Conservation (phyloP, 2,797 vertebrate species). For the Dermochelys coriacea region DNA sequence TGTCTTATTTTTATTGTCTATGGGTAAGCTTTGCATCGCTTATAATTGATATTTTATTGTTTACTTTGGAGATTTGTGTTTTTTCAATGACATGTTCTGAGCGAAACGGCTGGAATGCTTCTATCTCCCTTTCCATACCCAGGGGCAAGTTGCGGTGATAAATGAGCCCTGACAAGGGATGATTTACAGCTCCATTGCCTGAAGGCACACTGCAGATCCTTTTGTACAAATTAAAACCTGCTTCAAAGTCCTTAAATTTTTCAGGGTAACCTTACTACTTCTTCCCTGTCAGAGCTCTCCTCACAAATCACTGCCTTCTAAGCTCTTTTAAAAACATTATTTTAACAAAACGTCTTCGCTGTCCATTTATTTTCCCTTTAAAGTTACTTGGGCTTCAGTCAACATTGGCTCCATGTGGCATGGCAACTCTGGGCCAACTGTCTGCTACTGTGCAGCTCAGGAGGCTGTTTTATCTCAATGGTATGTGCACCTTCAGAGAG, state of each 20-base stretch:
- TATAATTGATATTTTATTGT: slow-evolving; percentile 60
- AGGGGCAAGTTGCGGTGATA: slow-evolving; percentile 43
- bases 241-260: slow-evolving; percentile 64
- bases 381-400: neutral
- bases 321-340: slow-evolving; percentile 39
- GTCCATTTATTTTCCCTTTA: slow-evolving; percentile 11
- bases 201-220: slow-evolving; percentile 52
- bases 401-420: neutral
- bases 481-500: neutral
- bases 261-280: slow-evolving; percentile 62
- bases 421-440: neutral
- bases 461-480: rapidly evolving
- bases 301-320: slow-evolving; percentile 16
- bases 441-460: neutral
- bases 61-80: slow-evolving; percentile 40
- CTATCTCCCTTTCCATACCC: slow-evolving; percentile 40
- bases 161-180: slow-evolving; percentile 61
- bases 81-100: slow-evolving; percentile 62
- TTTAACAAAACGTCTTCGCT: neutral
- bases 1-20: neutral
- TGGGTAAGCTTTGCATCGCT: neutral
- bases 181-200: slow-evolving; percentile 66
- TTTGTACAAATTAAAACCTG: slow-evolving; percentile 62
- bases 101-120: slow-evolving; percentile 35
- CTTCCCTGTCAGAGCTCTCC: slow-evolving; percentile 33